Evolutionary conservation across 2,113 vertebrate species (phyloP).

Genomic region (Triplophysa tibetana): DNA sequence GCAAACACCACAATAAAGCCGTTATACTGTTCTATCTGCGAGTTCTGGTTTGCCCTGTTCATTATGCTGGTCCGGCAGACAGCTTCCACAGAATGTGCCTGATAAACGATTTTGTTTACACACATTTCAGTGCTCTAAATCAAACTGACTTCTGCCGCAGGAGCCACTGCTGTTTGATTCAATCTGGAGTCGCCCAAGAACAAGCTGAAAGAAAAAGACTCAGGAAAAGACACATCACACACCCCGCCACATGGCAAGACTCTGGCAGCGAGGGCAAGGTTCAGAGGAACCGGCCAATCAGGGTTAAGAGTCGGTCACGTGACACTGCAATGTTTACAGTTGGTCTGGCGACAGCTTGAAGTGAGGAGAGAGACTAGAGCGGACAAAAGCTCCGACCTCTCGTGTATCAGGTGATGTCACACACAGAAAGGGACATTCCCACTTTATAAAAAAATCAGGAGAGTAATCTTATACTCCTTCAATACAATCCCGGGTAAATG

Average conservation of each 20-base stretch:
- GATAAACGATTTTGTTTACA: conserved; percentile 62
- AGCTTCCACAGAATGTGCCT: conserved; percentile 38
- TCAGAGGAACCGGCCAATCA: conserved; percentile 45
- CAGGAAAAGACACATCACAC: conserved; percentile 53
- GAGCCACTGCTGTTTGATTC: conserved; percentile 53
- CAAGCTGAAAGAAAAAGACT: conserved; percentile 46
- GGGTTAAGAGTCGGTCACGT: conserved; percentile 36
- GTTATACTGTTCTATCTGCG: conserved; percentile 59
- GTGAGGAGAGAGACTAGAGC: not conserved
- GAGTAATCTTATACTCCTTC: conserved; percentile 38
- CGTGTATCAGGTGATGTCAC: conserved; percentile 46
- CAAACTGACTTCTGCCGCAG: conserved; percentile 56
- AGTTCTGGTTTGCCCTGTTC: conserved; percentile 47
- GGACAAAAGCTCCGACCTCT: conserved; percentile 28
- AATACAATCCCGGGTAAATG: conserved; percentile 40
- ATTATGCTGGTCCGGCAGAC: conserved; percentile 47
- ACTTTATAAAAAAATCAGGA: conserved; percentile 27
- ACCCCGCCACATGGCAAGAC: conserved; percentile 48
- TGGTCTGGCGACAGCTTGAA: not conserved
- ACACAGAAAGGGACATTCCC: conserved; percentile 23
- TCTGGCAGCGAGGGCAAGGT: conserved; percentile 53
- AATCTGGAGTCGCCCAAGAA: conserved; percentile 54
- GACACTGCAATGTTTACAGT: conserved; percentile 47
- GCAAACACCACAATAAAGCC: conserved; percentile 20
- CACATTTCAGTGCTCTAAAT: conserved; percentile 62